Evolutionary conservation across 2,888 invertebrate genomes (phyloP), one percentile per base, ranked within the genome.

Genomic region (Drosophila algonquin): DNA sequence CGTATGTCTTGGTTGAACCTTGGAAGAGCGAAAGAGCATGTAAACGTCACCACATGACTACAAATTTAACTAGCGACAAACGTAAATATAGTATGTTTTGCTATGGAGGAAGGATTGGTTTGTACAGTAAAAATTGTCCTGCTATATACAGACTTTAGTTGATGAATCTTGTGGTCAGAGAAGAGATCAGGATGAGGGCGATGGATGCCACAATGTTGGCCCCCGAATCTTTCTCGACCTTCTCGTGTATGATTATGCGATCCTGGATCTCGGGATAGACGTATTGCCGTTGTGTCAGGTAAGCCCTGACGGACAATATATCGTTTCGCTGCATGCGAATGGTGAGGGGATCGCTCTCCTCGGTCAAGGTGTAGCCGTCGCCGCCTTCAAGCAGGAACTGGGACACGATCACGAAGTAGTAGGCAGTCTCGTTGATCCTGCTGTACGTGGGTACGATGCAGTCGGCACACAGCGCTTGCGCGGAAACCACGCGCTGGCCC

Each of bases 331-430:
- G 89, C 78, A 94, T 90, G 1, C 76, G 76, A 7, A 77, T 67
- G 1, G 77, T 72, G 7, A 60, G 58, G 2, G 73, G 58, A 2
- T 75, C 70, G 5, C 73, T 62, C 0, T 61, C 44, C 51, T 89
- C 89, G 3, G 46, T 63, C 2, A 91, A 75, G 0, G 52, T 69
- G 60, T 91, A 90, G 0, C 95, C 96, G 91, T 98, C 98, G 0
- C 98, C 98, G 1, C 97, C 97, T 0, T 93, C 92, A 3, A 95
- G 93, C 57, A 97, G 85, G 89, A 96, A 98, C 27, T 93, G 92
- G 0, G 94, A 93, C 64, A 95, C 93, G 16, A 97, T 92, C 0
- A 98, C 90, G 69, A 93, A 94, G 86, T 98, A 98, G 32, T 92
- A 92, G 50, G 92, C 91, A 18, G 93, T 85, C 0, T 93, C 91